Conservation (phyloP, 2,113 vertebrate species). For the Plestiodon gilberti region DNA sequence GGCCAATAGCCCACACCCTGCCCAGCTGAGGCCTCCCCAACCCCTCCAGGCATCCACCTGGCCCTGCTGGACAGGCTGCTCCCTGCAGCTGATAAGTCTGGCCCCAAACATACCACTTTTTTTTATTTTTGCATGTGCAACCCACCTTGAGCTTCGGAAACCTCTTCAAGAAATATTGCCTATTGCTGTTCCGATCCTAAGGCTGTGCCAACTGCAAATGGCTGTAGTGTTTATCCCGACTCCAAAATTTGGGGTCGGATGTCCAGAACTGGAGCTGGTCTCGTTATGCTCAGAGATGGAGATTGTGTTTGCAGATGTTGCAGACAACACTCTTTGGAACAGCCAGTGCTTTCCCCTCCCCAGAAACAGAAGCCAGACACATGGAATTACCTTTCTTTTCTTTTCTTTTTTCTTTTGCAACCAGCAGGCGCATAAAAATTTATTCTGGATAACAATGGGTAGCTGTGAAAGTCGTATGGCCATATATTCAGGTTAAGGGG, state of each 20-base stretch:
- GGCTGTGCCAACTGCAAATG: background rate
- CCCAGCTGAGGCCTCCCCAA: too few species aligned
- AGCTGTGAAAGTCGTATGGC: slow-evolving; percentile 18
- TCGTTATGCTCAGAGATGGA: background rate
- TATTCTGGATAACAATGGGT: slow-evolving; percentile 51
- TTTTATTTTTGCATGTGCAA: too few species aligned
- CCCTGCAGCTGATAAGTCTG: too few species aligned
- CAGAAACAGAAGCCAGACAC: background rate
- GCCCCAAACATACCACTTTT: too few species aligned
- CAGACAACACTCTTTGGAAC: background rate
- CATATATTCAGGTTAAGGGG: accelerated
- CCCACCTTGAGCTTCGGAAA: too few species aligned
- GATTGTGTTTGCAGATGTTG: background rate
- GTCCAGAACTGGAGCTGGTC: background rate
- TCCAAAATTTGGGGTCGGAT: background rate
- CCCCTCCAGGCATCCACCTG: too few species aligned
- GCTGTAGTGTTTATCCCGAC: background rate
- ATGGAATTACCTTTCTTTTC: accelerated
- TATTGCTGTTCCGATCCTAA: too few species aligned
- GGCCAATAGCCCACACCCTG: too few species aligned
- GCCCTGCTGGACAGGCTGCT: too few species aligned
- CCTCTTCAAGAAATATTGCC: too few species aligned
- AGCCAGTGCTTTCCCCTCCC: too few species aligned
- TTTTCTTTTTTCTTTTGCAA: background rate
- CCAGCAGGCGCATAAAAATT: slow-evolving; percentile 52